Evolutionary conservation across 92 coral and sea anemone genomes (phyloP), one percentile per base, ranked within the genome.

Genomic region (Phenganax marumi): DNA sequence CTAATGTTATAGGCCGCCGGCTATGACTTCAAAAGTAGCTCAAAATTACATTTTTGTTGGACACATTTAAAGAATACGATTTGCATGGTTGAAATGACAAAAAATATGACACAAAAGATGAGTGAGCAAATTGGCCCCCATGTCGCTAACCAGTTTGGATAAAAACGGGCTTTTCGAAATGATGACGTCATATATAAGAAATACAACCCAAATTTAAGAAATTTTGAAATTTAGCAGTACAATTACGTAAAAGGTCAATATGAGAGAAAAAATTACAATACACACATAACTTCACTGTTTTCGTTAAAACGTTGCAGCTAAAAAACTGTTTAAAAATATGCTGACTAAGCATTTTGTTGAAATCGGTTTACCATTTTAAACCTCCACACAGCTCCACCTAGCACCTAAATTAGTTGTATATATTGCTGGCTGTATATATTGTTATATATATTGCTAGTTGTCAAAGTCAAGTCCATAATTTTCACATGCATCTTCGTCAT

Each of bases 1-100:
- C n/a, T n/a, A n/a, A n/a, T n/a, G n/a, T n/a, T n/a, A n/a, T 63
- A 63, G 70, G 70, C 70, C 70, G 70, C 70, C 23, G 70, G 70
- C 70, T 63, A 63, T 63, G 70, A 63, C 70, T 63, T 56, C 17
- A 56, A 56, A 56, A 56, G 63, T 14, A 56, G 63, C 21, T 14
- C 21, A 56, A 56, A 56, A 56, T 56, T 56, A 56, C 63, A 56
- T 56, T 56, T 56, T 56, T 21, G 63, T 56, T 56, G 63, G 63
- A 56, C 63, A 56, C 63, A 56, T 56, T 56, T 56, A 56, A 56
- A 56, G 63, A 56, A 56, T 7, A 56, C 70, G 22, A 63, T 63
- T 63, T 63, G 26, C 12, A 12, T 63, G 70, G 18, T 63, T 63
- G 70, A 63, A 63, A 63, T 63, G 70, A 63, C 7, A 56, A 56